Evolutionary conservation across 2,888 invertebrate genomes (phyloP), one percentile per base, ranked within the genome.

Genomic region (Zootermopsis nevadensis): DNA sequence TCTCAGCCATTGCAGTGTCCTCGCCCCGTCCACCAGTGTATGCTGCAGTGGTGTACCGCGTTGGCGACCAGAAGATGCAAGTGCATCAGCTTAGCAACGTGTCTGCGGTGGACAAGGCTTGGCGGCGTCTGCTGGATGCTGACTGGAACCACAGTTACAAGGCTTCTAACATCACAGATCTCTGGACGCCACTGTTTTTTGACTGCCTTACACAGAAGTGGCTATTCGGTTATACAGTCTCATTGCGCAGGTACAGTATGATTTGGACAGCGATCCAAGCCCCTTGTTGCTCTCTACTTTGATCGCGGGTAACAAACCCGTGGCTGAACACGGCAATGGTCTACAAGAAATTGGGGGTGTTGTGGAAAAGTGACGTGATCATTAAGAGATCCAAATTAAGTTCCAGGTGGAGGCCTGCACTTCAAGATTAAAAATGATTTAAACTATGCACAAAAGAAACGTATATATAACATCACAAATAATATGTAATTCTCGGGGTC

Each of bases 11-110:
- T 33, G 91, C 91, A 0, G 89, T 91, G 19, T 91, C 91, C 82
- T 90, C 92, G 12, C 91, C 91, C 19, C 90, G 91, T 82, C 89
- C 92, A 30, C 90, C 91, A 85, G 90, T 91, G 24, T 90, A 91
- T 83, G 89, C 92, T 38, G 89, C 87, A 22, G 87, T 83, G 31
- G 33, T 60, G 22, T 60, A 72, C 24, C 31, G 79, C n/a, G 35
- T 24, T 38, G 33, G 60, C 55, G 38, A 48, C 30, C 53, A 74
- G 87, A 80, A 88, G 92, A 83, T 87, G 48, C 89, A 89, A 79
- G 86, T 89, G 22, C 87, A 88, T 88, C 89, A 24, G 42, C 35
- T 33, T 10, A 3, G 31, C 27, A 69, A 82, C 55, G 38, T 30
- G 38, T 35, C 31, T 24, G 24, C 22, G 10, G 69, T 76, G 30